phyloP scores from a whole-genome alignment of 2,797 vertebrate genomes.

The Gadopsis marmoratus region DNA sequence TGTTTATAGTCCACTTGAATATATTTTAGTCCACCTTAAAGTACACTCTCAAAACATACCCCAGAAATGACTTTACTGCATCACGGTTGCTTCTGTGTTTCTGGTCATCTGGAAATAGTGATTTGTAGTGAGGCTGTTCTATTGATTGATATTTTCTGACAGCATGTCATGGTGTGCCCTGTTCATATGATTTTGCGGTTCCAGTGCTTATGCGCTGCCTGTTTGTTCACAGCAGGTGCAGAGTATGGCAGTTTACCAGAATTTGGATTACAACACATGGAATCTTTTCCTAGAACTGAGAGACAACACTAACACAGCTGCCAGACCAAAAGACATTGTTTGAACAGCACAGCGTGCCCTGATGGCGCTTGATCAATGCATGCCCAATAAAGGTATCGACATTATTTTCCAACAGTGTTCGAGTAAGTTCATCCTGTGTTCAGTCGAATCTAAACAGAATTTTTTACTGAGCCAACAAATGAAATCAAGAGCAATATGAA shows the following conservation, averaged over 20 bases:
- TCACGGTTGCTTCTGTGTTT: not conserved
- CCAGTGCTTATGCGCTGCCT: not conserved
- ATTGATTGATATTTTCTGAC: not conserved
- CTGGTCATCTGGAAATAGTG: not conserved
- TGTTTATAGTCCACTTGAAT: not conserved
- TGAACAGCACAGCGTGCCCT: not conserved
- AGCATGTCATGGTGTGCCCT: not conserved
- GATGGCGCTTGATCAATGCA: conserved; percentile 13
- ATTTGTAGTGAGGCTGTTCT: conserved; percentile 2
- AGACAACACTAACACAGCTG: not conserved
- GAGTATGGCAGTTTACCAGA: not conserved
- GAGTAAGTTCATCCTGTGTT: not conserved
- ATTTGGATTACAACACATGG: not conserved
- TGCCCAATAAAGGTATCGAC: not conserved
- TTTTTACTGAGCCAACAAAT: not conserved
- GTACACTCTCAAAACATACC: no score
- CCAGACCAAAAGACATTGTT: not conserved
- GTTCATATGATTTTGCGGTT: not conserved
- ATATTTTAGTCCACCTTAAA: no score
- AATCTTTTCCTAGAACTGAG: conserved; percentile 36
- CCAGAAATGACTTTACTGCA: not conserved
- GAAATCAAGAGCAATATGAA: not conserved
- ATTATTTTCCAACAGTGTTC: not conserved
- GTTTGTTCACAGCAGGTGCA: conserved; percentile 12
- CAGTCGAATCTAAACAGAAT: not conserved